Conservation (phyloP, 2,888 invertebrate genomes). For the Dendrolimus pini region DNA sequence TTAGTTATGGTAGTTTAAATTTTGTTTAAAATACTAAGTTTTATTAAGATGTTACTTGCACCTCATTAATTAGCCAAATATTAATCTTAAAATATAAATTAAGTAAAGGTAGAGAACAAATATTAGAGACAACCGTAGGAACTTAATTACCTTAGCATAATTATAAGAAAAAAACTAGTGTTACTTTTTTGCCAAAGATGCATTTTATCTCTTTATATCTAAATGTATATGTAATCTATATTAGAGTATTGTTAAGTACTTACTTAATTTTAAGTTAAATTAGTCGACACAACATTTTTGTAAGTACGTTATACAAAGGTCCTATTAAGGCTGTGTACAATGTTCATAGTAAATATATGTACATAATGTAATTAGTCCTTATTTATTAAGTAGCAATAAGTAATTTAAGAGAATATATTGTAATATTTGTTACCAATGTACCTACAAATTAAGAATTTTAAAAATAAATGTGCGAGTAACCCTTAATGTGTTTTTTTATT, state of each 20-base stretch:
- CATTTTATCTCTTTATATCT: constrained; percentile 15
- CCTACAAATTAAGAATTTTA: background rate
- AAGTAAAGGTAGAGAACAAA: too few relatives aligned
- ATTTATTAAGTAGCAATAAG: constrained; percentile 1
- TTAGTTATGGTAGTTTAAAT: too few relatives aligned
- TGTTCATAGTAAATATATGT: constrained; percentile 64
- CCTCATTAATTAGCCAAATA: too few relatives aligned
- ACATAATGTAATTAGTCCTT: constrained; percentile 21
- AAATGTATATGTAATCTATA: background rate
- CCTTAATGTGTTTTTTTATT: too few relatives aligned
- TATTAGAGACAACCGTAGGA: too few relatives aligned
- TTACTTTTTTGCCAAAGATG: constrained; percentile 10
- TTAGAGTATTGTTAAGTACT: constrained; percentile 14
- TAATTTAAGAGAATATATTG: constrained; percentile 3
- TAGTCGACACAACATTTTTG: constrained; percentile 50
- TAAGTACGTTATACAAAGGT: constrained; percentile 44
- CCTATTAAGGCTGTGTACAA: constrained; percentile 52
- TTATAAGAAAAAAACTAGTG: background rate
- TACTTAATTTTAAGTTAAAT: constrained; percentile 23
- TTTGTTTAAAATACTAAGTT: too few relatives aligned
- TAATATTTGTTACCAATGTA: constrained; percentile 1
- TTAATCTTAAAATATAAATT: too few relatives aligned
- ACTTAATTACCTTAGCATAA: background rate
- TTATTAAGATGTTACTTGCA: too few relatives aligned
- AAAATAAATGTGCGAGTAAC: constrained; percentile 3